These are phyloP conservation scores for Scleropages formosus DNA, from an alignment of 2,797 vertebrate genomes.

Conservation along the genomic window DNA sequence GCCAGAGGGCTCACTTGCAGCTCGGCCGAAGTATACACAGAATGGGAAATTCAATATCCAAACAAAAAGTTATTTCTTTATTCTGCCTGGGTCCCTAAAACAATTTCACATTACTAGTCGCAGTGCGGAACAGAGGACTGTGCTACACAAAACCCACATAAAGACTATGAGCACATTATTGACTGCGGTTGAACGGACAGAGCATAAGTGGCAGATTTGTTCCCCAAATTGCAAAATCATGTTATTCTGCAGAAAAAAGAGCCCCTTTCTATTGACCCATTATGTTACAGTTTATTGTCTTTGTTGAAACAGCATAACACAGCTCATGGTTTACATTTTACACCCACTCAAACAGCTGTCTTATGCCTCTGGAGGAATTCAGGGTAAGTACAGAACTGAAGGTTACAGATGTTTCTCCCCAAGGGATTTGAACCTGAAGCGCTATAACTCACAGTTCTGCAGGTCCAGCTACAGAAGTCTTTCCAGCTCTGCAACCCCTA, in stretches of 20 bases:
- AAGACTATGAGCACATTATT: background rate
- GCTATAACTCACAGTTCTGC: too few relatives aligned
- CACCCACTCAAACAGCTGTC: too few relatives aligned
- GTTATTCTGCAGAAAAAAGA: background rate
- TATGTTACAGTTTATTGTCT: too few relatives aligned
- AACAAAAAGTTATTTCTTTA: conserved; percentile 4
- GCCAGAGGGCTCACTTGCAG: conserved; percentile 20
- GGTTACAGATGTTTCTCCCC: too few relatives aligned
- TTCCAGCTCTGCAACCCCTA: too few relatives aligned
- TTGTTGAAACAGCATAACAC: too few relatives aligned
- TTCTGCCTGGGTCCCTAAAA: background rate
- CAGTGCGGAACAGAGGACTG: too few relatives aligned
- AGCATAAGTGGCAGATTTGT: background rate
- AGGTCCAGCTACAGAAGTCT: too few relatives aligned
- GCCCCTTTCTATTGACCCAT: background rate
- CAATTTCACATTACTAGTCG: background rate
- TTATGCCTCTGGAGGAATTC: too few relatives aligned
- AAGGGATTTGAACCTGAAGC: too few relatives aligned
- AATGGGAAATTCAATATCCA: conserved; percentile 26
- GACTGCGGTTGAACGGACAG: background rate
- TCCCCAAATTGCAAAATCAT: background rate
- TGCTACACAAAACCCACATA: background rate
- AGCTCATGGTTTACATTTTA: too few relatives aligned
- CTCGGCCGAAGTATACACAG: conserved; percentile 16
- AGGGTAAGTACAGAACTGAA: too few relatives aligned